These are phyloP conservation scores for Microchrysa polita DNA, from an alignment of 2,888 invertebrate species.

Conservation along the genomic window DNA sequence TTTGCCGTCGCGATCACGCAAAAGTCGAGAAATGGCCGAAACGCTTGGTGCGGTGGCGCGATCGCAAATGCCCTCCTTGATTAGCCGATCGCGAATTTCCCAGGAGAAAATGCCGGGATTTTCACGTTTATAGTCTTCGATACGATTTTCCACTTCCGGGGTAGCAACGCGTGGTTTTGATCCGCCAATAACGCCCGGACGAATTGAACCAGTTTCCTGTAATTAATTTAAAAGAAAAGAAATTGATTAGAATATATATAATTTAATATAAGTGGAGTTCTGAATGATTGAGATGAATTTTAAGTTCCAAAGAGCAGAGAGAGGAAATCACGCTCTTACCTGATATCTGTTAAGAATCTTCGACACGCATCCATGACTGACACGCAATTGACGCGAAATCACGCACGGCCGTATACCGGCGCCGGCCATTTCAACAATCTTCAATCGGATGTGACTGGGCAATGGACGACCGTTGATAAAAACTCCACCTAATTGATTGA, in stretches of 20 bases:
- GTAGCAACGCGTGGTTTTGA: constrained; percentile 94
- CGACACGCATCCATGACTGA: constrained; percentile 96
- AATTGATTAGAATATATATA: not conserved
- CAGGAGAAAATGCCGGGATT: constrained; percentile 95
- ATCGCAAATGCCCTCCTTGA: constrained; percentile 75
- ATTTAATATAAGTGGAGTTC: too few relatives aligned
- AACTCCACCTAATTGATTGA: constrained; percentile 95
- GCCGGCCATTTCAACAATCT: constrained; percentile 96
- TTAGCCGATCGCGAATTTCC: constrained; percentile 92
- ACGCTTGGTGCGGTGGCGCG: constrained; percentile 74
- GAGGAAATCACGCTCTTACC: constrained; percentile 59
- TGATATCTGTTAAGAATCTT: constrained; percentile 95
- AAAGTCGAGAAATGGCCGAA: constrained; percentile 82
- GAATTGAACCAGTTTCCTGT: constrained; percentile 93
- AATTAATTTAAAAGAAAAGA: too few relatives aligned
- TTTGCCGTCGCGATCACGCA: constrained; percentile 75
- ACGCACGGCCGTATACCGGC: constrained; percentile 95
- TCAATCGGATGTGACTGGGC: constrained; percentile 91
- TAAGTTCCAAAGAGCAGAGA: too few relatives aligned
- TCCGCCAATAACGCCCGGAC: constrained; percentile 94
- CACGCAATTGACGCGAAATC: constrained; percentile 91
- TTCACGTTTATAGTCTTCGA: constrained; percentile 89
- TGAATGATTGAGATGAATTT: too few relatives aligned
- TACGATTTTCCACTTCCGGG: constrained; percentile 89
- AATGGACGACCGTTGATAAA: constrained; percentile 97